Conservation (phyloP, 2,888 invertebrate genomes). For the Dryomyza anilis region DNA sequence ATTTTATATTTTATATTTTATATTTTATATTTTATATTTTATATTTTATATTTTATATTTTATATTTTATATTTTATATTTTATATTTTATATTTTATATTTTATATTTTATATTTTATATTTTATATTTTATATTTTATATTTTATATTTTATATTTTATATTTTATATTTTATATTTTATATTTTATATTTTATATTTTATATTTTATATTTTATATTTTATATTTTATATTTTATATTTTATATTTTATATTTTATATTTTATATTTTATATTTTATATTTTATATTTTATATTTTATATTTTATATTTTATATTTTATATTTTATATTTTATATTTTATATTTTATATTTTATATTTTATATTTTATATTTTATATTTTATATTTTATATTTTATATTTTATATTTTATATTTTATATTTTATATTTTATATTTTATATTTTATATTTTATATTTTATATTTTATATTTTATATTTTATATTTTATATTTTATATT, state of each 20-base stretch:
- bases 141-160: constrained; percentile 14
- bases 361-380: constrained; percentile 11
- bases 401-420: constrained; percentile 23
- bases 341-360: constrained; percentile 22
- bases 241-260: constrained; percentile 25
- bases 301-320: constrained; percentile 19
- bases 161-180: constrained; percentile 28
- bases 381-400: constrained; percentile 29
- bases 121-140: constrained; percentile 23
- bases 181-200: constrained; percentile 22
- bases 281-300: constrained; percentile 28
- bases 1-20: constrained; percentile 28
- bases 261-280: constrained; percentile 13
- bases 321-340: constrained; percentile 28
- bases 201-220: constrained; percentile 14
- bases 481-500: constrained; percentile 14
- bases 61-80: constrained; percentile 22
- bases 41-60: constrained; percentile 28
- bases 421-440: constrained; percentile 14
- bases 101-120: constrained; percentile 29
- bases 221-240: constrained; percentile 27
- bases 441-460: constrained; percentile 28
- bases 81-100: constrained; percentile 11
- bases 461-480: constrained; percentile 22
- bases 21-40: constrained; percentile 19